These are phyloP conservation scores for Calliphora vicina DNA, from an alignment of 1,140 invertebrate species.

Conservation along the genomic window DNA sequence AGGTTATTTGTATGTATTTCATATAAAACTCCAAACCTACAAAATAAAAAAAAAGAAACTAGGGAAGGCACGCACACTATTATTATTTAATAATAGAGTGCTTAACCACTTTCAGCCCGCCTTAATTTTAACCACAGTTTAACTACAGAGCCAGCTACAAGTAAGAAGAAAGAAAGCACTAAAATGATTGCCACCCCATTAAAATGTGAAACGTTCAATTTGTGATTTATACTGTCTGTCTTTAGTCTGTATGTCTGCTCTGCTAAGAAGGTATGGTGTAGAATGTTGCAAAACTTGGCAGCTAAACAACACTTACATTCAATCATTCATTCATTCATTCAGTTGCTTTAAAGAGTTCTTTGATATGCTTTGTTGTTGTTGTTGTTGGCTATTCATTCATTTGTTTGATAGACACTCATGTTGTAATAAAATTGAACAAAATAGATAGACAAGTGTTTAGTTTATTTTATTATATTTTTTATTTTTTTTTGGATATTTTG, in stretches of 20 bases:
- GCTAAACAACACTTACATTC: constrained; percentile 5
- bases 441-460: constrained; percentile 19
- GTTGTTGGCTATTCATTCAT: neutral
- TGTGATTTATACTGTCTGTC: constrained; percentile 28
- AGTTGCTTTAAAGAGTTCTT: neutral
- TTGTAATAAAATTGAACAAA: constrained; percentile 2
- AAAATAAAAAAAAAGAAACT: neutral
- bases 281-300: constrained; percentile 12
- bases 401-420: constrained; percentile 8
- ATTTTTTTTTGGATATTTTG: neutral
- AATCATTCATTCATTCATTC: neutral
- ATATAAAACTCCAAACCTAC: constrained; percentile 20
- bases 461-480: no score
- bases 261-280: neutral
- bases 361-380: neutral
- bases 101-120: constrained; percentile 25
- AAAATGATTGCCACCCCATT: constrained; percentile 60
- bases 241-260: neutral
- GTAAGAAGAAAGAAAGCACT: neutral
- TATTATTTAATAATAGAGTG: constrained; percentile 35
- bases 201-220: constrained; percentile 43
- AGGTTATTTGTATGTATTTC: constrained; percentile 11
- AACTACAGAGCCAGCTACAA: neutral
- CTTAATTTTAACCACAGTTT: neutral
- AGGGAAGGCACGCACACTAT: constrained; percentile 19